Percentiles rank a stretch among this genome's conserved stretches.
Evolutionary conservation across 2,888 invertebrate species (phyloP).

Genomic region (Cheilosia impressa): DNA sequence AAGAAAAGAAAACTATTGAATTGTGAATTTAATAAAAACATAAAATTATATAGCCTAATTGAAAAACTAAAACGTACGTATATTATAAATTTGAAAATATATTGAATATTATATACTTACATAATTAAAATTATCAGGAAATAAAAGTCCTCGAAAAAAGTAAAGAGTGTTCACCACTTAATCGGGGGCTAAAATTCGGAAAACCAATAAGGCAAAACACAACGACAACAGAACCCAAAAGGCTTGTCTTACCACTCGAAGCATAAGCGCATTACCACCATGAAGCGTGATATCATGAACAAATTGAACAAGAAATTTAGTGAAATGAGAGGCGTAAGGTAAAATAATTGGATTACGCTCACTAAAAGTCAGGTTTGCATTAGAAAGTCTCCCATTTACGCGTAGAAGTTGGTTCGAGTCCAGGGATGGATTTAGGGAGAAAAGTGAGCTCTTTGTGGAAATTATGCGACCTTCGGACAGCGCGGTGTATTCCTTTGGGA

Average conservation of each 20-base stretch:
- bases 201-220: too few relatives aligned
- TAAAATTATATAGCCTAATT: too few relatives aligned
- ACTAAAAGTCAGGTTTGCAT: neutral
- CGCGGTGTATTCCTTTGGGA: neutral
- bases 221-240: constrained; percentile 3
- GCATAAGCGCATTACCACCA: neutral
- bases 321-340: neutral
- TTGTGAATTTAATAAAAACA: too few relatives aligned
- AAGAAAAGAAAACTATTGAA: too few relatives aligned
- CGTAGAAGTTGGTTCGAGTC: constrained; percentile 7
- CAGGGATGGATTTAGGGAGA: constrained; percentile 3
- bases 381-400: constrained; percentile 8
- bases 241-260: neutral
- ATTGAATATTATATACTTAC: too few relatives aligned
- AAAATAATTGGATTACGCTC: constrained; percentile 21
- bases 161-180: too few relatives aligned
- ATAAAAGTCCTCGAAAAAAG: too few relatives aligned
- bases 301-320: neutral
- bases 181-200: too few relatives aligned
- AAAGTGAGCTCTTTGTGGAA: constrained; percentile 10
- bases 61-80: too few relatives aligned
- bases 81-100: too few relatives aligned
- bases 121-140: too few relatives aligned
- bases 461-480: neutral
- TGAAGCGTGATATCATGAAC: neutral